Evolutionary conservation across 2,888 invertebrate species (phyloP).

Genomic region (Parascotia fuliginaria): DNA sequence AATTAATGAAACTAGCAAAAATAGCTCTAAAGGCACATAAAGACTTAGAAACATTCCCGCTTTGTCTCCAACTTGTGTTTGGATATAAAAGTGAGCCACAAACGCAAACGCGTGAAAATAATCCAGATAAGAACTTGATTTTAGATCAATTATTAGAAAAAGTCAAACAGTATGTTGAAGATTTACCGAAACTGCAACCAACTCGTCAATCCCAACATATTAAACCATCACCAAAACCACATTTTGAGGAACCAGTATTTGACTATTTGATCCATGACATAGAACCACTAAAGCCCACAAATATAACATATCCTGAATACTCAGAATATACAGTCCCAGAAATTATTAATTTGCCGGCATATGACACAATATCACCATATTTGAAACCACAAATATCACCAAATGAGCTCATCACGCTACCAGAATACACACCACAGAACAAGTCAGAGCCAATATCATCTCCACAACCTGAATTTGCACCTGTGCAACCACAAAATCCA

Average conservation of each 20-base stretch:
- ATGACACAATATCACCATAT: background rate
- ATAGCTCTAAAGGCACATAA: conserved; percentile 42
- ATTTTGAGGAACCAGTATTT: background rate
- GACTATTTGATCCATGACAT: background rate
- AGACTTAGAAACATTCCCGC: conserved; percentile 35
- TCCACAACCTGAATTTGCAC: background rate
- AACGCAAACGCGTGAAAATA: background rate
- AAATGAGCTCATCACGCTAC: background rate
- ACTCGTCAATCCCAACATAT: background rate
- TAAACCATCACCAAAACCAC: background rate
- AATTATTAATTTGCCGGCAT: background rate
- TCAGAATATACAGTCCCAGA: background rate
- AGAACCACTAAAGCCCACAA: background rate
- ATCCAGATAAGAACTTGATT: background rate
- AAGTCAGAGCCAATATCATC: background rate
- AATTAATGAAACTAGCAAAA: conserved; percentile 44
- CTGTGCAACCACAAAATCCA: background rate
- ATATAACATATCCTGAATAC: background rate
- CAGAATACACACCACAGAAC: background rate
- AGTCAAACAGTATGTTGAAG: background rate
- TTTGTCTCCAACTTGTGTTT: conserved; percentile 18
- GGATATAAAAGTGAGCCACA: background rate
- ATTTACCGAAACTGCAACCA: background rate
- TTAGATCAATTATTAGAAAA: background rate
- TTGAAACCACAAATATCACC: background rate